phyloP scores from a whole-genome alignment of 2,797 vertebrate species.

The Gobionotothen gibberifrons region DNA sequence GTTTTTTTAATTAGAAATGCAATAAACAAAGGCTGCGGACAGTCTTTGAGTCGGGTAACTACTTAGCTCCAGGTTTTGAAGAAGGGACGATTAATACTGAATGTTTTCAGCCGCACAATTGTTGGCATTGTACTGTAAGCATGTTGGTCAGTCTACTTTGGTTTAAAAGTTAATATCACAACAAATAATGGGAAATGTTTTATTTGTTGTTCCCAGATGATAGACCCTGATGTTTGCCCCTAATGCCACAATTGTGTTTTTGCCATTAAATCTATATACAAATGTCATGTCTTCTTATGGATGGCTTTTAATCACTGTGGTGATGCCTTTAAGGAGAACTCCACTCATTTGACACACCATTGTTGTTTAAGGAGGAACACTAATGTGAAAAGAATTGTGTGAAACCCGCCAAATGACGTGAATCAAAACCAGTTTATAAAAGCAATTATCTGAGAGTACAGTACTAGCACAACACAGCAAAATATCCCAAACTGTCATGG shows the following conservation, averaged over 20 bases:
- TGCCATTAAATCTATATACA: not conserved
- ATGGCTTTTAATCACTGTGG: not conserved
- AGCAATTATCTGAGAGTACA: too few species aligned
- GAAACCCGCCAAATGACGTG: not conserved
- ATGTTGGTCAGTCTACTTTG: not conserved
- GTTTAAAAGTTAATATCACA: not conserved
- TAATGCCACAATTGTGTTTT: not conserved
- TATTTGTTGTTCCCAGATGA: not conserved
- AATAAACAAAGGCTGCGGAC: slow-evolving; percentile 57
- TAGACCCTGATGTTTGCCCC: not conserved
- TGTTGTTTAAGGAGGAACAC: not conserved
- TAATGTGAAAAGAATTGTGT: not conserved
- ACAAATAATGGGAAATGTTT: not conserved
- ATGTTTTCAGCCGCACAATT: not conserved
- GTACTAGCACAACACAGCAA: not conserved
- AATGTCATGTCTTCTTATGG: not conserved
- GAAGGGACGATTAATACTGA: slow-evolving; percentile 7
- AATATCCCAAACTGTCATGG: not conserved
- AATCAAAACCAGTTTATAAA: not conserved
- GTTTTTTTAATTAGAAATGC: slow-evolving; percentile 50
- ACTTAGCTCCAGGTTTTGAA: slow-evolving; percentile 26
- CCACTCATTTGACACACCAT: not conserved
- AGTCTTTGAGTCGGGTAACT: slow-evolving; percentile 31
- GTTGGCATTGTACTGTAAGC: not conserved
- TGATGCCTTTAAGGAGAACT: not conserved